Percentiles rank a stretch among this genome's conserved stretches.
phyloP scores from a whole-genome alignment of 1,140 invertebrate genomes.

The Dryas iulia region DNA sequence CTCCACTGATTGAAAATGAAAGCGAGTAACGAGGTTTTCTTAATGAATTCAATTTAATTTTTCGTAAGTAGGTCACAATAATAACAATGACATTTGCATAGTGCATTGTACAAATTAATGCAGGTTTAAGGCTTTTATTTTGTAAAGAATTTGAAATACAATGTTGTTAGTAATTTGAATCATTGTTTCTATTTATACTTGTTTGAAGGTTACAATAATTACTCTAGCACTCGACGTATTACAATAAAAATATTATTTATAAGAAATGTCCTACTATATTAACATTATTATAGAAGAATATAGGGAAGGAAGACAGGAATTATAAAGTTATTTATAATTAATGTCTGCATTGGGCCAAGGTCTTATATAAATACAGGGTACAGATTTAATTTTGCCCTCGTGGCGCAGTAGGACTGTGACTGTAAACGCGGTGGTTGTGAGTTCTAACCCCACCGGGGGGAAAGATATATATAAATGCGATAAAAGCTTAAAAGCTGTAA shows the following conservation, averaged over 20 bases:
- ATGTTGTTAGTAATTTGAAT: not conserved
- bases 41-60: conserved; percentile 14
- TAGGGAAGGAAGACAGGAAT: not conserved
- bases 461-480: too few species aligned
- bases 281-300: not conserved
- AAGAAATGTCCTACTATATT: not conserved
- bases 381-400: too few species aligned
- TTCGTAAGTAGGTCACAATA: conserved; percentile 21
- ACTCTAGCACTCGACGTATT: not conserved
- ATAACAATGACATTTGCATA: not conserved
- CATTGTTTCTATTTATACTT: not conserved
- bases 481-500: too few species aligned
- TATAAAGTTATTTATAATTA: not conserved
- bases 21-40: conserved; percentile 20
- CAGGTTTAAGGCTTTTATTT: not conserved
- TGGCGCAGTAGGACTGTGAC: too few species aligned
- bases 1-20: conserved; percentile 26
- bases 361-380: not conserved
- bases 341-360: not conserved
- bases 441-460: too few species aligned
- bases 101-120: not conserved
- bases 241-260: not conserved
- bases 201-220: not conserved
- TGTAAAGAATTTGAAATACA: not conserved
- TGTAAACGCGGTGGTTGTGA: too few species aligned